Evolutionary conservation across 2,888 invertebrate species (phyloP).

Genomic region (Nymphalis urticae): DNA sequence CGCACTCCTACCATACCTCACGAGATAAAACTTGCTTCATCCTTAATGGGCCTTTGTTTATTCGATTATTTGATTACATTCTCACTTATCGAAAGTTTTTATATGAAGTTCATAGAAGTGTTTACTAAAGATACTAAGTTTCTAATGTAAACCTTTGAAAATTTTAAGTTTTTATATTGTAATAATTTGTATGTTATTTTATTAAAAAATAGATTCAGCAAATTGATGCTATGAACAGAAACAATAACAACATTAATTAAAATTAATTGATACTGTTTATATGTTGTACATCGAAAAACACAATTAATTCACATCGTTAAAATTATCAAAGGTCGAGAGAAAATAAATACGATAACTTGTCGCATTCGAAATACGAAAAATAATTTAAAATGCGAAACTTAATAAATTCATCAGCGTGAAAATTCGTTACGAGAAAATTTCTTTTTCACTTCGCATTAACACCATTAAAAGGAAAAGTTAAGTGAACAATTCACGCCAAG

Average conservation of each 20-base stretch:
- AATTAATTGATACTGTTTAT: too few species aligned
- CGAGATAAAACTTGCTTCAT: slow-evolving; percentile 40
- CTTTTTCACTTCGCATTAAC: slow-evolving; percentile 25
- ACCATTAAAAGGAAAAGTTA: slow-evolving; percentile 24
- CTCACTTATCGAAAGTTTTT: not conserved
- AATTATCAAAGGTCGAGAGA: too few species aligned
- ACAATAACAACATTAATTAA: too few species aligned
- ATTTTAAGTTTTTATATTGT: too few species aligned
- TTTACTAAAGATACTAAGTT: too few species aligned
- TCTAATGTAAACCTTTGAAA: too few species aligned
- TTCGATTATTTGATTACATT: slow-evolving; percentile 24
- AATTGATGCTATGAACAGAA: too few species aligned
- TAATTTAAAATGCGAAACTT: not conserved
- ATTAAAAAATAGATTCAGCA: too few species aligned
- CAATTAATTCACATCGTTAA: too few species aligned
- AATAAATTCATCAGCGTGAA: slow-evolving; percentile 24
- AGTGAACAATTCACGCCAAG: slow-evolving; percentile 25
- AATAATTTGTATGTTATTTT: too few species aligned
- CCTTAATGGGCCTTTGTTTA: slow-evolving; percentile 43
- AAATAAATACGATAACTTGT: not conserved
- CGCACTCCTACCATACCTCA: slow-evolving; percentile 36
- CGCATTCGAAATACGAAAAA: not conserved
- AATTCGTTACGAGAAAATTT: slow-evolving; percentile 21
- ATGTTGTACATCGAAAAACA: too few species aligned
- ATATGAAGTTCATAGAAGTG: not conserved